phyloP scores from a whole-genome alignment of 2,888 invertebrate genomes.

The Ormyrus thymus region DNA sequence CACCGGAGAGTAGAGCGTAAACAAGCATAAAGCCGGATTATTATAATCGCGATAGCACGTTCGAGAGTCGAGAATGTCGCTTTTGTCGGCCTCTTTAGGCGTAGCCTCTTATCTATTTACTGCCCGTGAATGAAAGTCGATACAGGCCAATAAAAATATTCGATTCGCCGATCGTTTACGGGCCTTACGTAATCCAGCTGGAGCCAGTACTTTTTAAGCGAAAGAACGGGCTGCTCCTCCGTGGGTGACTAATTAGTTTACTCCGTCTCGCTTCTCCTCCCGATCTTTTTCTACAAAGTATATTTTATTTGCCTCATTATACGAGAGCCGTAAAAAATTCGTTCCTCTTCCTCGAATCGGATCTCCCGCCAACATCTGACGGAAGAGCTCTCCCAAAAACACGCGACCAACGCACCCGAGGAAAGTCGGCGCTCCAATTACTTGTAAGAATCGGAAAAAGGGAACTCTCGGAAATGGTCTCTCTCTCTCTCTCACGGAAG shows the following conservation, averaged over 20 bases:
- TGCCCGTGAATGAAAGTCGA: slow-evolving; percentile 49
- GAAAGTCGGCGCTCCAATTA: no score
- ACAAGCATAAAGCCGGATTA: slow-evolving; percentile 68
- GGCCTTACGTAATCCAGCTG: slow-evolving; percentile 25
- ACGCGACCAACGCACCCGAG: no score
- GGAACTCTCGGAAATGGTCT: no score
- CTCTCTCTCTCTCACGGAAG: slow-evolving; percentile 52
- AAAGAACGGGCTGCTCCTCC: slow-evolving; percentile 11
- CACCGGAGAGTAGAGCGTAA: slow-evolving; percentile 60
- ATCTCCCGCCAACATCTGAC: no score
- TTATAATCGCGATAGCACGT: slow-evolving; percentile 68
- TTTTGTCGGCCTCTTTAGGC: slow-evolving; percentile 59
- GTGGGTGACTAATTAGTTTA: slow-evolving; percentile 34
- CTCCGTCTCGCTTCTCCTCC: background rate
- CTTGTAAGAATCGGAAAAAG: no score
- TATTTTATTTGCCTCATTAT: slow-evolving; percentile 10
- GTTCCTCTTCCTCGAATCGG: no score
- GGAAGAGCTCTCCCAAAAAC: no score
- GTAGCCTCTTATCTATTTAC: slow-evolving; percentile 49
- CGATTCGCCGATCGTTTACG: slow-evolving; percentile 46
- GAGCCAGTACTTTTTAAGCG: background rate
- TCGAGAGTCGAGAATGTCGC: slow-evolving; percentile 63
- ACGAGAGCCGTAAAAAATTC: no score
- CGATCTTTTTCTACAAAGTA: slow-evolving; percentile 8
- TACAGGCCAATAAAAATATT: slow-evolving; percentile 52